phyloP scores from a whole-genome alignment of 2,113 vertebrate genomes.

The Chrysochloris asiatica region DNA sequence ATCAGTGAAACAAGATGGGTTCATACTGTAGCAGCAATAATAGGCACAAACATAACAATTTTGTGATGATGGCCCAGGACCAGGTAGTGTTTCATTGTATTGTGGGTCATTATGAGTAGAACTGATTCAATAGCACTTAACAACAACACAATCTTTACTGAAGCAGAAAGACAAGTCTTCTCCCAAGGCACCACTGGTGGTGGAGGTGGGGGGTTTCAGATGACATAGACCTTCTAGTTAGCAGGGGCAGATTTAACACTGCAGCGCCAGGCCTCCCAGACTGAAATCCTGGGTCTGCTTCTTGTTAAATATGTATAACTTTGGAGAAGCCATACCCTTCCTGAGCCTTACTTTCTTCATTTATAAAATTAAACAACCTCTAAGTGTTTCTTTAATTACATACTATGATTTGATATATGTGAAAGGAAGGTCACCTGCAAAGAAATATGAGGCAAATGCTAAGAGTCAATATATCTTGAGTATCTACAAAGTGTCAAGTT shows the following conservation, averaged over 20 bases:
- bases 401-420: neutral
- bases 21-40: too few relatives aligned
- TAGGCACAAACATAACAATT: too few relatives aligned
- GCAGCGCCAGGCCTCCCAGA: neutral
- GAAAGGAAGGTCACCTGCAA: neutral
- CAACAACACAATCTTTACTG: too few relatives aligned
- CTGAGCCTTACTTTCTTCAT: neutral
- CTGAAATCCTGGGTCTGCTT: neutral
- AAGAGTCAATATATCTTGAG: too few relatives aligned
- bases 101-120: too few relatives aligned
- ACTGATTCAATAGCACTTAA: too few relatives aligned
- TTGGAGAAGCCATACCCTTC: neutral
- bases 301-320: neutral
- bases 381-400: neutral
- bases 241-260: neutral
- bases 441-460: neutral
- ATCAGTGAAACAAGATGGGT: too few relatives aligned
- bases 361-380: neutral
- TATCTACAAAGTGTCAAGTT: too few relatives aligned
- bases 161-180: neutral
- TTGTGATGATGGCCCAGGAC: too few relatives aligned
- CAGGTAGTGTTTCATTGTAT: too few relatives aligned
- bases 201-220: neutral
- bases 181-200: neutral
- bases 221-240: neutral